Conservation (phyloP, 2,797 vertebrate genomes). For the Rhabdomys pumilio region DNA sequence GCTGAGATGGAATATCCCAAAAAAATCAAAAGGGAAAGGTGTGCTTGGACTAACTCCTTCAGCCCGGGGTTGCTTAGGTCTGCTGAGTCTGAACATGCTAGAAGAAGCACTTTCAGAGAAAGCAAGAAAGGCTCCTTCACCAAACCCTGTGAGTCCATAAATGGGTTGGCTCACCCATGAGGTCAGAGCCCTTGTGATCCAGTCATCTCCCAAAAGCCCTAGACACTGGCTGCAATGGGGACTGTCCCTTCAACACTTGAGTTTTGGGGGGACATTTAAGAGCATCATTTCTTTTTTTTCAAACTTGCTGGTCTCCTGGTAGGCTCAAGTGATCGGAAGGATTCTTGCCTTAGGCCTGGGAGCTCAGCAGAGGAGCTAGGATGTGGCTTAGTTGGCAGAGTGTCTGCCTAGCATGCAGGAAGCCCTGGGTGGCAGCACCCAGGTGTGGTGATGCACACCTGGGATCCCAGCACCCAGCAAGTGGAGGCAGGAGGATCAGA, state of each 20-base stretch:
- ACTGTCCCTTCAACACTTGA: neutral
- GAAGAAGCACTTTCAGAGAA: neutral
- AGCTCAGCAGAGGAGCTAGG: neutral
- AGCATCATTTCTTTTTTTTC: neutral
- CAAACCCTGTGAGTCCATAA: neutral
- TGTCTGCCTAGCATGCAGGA: neutral
- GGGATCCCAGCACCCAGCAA: neutral
- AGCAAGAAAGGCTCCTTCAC: neutral
- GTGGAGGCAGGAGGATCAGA: neutral
- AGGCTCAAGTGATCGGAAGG: neutral
- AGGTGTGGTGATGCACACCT: neutral
- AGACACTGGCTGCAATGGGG: neutral
- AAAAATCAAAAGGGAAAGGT: neutral
- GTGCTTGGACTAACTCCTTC: neutral
- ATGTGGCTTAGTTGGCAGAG: neutral
- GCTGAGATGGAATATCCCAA: neutral
- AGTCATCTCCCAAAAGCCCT: neutral
- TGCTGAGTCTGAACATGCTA: neutral
- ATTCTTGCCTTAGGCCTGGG: neutral
- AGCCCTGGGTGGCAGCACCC: neutral
- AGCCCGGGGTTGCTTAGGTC: neutral
- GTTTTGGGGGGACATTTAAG: neutral
- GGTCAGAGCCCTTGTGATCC: neutral
- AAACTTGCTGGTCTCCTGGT: neutral
- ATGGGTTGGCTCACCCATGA: neutral